These are phyloP conservation scores for Pyrgilauda ruficollis DNA, from an alignment of 2,113 vertebrate species.

Conservation along the genomic window DNA sequence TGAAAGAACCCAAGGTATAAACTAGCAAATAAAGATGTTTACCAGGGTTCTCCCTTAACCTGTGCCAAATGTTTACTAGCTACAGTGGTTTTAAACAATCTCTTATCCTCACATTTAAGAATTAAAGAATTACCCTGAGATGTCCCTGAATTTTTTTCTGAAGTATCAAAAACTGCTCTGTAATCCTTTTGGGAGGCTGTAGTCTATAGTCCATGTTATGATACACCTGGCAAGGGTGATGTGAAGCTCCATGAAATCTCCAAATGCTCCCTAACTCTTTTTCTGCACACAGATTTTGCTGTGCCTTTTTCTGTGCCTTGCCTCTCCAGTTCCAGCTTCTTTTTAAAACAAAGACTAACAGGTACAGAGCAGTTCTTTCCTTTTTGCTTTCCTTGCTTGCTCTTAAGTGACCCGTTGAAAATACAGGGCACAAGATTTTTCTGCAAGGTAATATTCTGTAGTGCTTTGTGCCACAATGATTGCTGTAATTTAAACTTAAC, in stretches of 20 bases:
- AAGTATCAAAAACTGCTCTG: rapidly evolving
- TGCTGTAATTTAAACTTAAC: conserved; percentile 68
- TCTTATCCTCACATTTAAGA: not conserved
- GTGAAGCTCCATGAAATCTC: not conserved
- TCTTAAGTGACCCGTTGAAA: conserved; percentile 12
- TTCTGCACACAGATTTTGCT: not conserved
- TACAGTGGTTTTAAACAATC: not conserved
- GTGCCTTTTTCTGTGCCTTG: not conserved
- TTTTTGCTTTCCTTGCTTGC: not conserved
- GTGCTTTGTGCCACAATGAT: conserved; percentile 50
- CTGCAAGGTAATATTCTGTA: conserved; percentile 39
- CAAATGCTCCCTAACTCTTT: not conserved
- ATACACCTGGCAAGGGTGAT: not conserved
- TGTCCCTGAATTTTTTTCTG: not conserved
- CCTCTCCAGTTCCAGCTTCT: not conserved
- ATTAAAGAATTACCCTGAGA: not conserved
- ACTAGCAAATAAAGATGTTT: not conserved
- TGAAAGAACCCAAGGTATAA: not conserved
- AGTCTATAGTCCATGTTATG: rapidly evolving
- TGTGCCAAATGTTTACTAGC: not conserved
- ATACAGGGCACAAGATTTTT: conserved; percentile 38
- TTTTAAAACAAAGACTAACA: not conserved
- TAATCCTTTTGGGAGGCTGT: not conserved
- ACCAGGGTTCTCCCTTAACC: not conserved
- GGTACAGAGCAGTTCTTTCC: not conserved